Percentiles rank a stretch among this genome's conserved stretches.
Evolutionary conservation across 2,113 vertebrate species (phyloP).

Genomic region (Pitta sordida): DNA sequence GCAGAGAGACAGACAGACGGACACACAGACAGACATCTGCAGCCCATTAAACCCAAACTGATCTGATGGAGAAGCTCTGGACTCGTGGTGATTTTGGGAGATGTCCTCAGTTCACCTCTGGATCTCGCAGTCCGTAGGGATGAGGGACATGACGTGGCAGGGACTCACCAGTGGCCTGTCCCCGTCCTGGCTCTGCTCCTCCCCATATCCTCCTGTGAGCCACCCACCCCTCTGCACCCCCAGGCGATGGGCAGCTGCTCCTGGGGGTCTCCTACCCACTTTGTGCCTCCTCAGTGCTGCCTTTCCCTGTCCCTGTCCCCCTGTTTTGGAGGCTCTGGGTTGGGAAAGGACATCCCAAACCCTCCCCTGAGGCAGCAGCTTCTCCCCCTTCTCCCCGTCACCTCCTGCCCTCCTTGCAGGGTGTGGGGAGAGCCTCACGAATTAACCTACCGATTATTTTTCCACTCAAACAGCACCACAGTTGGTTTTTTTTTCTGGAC

Average conservation of each 20-base stretch:
- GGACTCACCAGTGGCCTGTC: not conserved
- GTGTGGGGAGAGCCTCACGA: not conserved
- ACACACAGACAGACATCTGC: not conserved
- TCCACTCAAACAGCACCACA: not conserved
- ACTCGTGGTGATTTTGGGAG: accelerated
- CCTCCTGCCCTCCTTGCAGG: not conserved
- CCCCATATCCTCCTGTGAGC: no score
- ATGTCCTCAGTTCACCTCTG: not conserved
- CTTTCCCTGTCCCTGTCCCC: not conserved
- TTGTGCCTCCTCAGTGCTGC: not conserved
- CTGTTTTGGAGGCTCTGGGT: not conserved
- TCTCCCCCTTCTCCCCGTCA: not conserved
- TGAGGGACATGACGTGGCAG: not conserved
- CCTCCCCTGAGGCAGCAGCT: not conserved
- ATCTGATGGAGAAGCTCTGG: not conserved
- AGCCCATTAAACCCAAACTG: not conserved
- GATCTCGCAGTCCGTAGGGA: not conserved
- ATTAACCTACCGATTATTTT: not conserved
- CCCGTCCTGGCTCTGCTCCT: no score
- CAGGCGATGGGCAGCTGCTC: not conserved
- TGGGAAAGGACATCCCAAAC: not conserved
- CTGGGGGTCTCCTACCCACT: accelerated
- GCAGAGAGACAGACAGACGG: no score
- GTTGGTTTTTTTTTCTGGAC: not conserved
- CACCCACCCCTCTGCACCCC: not conserved